phyloP scores from a whole-genome alignment of 2,797 vertebrate genomes.

The Tenualosa ilisha region DNA sequence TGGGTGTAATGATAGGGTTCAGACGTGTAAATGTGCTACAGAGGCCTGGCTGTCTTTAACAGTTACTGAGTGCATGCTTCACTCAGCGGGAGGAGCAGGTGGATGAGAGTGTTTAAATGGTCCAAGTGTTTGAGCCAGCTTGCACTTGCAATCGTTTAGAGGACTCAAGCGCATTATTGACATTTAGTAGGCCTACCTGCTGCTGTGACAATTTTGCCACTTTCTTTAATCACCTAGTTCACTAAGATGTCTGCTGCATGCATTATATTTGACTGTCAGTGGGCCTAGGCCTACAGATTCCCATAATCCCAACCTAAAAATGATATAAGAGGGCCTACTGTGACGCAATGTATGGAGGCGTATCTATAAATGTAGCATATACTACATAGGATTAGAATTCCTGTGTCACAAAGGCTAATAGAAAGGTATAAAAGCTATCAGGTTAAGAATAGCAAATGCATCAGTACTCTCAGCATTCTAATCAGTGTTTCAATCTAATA shows the following conservation, averaged over 20 bases:
- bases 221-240: background rate
- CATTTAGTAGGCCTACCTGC: background rate
- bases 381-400: background rate
- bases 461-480: background rate
- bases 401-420: background rate
- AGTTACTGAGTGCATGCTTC: background rate
- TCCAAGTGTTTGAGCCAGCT: background rate
- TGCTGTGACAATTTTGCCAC: background rate
- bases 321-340: too few relatives aligned
- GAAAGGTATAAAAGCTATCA: too few relatives aligned
- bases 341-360: too few relatives aligned
- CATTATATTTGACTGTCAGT: background rate
- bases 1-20: constrained; percentile 46
- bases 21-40: constrained; percentile 15
- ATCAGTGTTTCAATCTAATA: too few relatives aligned
- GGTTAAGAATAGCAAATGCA: background rate
- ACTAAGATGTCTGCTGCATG: background rate
- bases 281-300: too few relatives aligned
- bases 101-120: background rate
- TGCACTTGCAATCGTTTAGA: background rate
- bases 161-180: background rate
- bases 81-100: constrained; percentile 1
- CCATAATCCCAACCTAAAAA: too few relatives aligned
- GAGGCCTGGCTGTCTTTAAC: background rate
- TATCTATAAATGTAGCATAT: too few relatives aligned